Conservation (phyloP, 2,113 vertebrate genomes). For the Microcebus murinus region DNA sequence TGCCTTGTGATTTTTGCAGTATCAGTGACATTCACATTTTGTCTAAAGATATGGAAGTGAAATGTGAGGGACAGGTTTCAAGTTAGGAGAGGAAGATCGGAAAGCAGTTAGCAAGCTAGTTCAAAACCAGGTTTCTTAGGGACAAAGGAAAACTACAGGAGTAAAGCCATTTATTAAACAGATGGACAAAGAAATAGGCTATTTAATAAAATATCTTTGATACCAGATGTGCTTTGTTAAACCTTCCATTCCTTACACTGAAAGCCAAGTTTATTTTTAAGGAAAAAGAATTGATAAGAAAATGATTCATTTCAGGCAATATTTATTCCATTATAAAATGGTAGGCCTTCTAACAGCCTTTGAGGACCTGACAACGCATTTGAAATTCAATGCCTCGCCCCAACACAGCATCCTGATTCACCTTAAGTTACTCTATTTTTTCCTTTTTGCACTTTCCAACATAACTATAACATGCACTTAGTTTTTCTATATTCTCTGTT, state of each 20-base stretch:
- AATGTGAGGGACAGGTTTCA: background rate
- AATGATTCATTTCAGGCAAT: background rate
- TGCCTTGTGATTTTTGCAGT: conserved; percentile 23
- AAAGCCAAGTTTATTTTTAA: conserved; percentile 39
- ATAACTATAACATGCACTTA: background rate
- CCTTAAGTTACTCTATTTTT: background rate
- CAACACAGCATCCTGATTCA: background rate
- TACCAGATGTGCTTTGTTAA: background rate
- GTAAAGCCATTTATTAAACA: background rate
- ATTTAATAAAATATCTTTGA: background rate
- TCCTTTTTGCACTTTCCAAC: background rate
- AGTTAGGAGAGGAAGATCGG: background rate
- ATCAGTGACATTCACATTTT: background rate
- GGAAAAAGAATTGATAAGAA: background rate
- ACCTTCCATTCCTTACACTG: background rate
- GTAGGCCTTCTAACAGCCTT: background rate
- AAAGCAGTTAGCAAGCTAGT: background rate
- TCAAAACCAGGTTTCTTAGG: background rate
- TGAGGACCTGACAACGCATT: background rate
- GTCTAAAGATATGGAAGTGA: background rate
- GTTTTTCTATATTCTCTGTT: background rate
- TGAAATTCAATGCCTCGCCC: background rate
- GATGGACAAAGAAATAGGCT: background rate
- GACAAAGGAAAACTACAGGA: background rate
- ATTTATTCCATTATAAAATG: background rate